Percentiles rank a stretch among this genome's conserved stretches.
These are phyloP conservation scores for Corynorhinus townsendii DNA, from an alignment of 2,113 vertebrate species.

Conservation along the genomic window DNA sequence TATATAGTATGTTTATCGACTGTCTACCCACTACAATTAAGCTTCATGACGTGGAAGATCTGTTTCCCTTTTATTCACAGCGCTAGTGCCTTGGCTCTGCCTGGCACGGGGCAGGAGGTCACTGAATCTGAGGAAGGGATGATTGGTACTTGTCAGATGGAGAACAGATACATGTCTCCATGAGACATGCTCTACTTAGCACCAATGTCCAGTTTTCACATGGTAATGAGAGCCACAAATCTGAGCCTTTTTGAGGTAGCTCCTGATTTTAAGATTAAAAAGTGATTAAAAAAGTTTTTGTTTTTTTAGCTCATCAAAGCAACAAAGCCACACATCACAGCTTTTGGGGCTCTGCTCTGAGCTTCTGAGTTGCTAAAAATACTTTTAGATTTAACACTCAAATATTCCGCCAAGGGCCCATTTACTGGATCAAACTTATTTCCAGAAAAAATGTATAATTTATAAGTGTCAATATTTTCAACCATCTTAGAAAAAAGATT, in stretches of 20 bases:
- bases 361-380: not conserved
- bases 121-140: not conserved
- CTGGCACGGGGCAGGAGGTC: not conserved
- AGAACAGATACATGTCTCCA: not conserved
- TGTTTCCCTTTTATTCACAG: not conserved
- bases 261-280: not conserved
- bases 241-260: not conserved
- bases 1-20: not conserved
- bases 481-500: not conserved
- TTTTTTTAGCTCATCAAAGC: not conserved
- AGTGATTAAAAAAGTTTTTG: not conserved
- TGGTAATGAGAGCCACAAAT: not conserved
- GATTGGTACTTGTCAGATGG: not conserved
- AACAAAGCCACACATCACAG: not conserved
- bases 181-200: not conserved
- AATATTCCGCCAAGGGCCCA: not conserved
- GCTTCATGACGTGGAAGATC: not conserved
- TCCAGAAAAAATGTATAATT: constrained; percentile 5
- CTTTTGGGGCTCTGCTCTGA: not conserved
- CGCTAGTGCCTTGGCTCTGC: not conserved
- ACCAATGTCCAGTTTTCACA: not conserved
- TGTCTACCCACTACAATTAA: not conserved
- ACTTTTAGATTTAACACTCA: not conserved
- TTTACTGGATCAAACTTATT: not conserved
- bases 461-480: not conserved